phyloP scores from a whole-genome alignment of 2,113 vertebrate genomes.

The Capreolus pygargus region DNA sequence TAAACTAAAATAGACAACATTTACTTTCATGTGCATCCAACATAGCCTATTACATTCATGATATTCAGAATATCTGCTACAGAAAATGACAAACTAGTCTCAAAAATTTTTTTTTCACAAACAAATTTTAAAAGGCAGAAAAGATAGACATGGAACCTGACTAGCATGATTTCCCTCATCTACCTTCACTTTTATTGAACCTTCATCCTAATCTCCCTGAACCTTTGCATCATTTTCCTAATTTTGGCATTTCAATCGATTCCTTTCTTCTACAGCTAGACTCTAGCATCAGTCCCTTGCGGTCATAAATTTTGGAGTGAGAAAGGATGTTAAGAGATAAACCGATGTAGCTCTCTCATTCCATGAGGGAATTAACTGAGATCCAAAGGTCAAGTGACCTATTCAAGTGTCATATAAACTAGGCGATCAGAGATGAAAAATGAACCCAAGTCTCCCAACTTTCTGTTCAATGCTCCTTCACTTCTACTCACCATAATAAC shows the following conservation, averaged over 20 bases:
- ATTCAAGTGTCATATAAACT: background rate
- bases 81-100: background rate
- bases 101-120: background rate
- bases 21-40: background rate
- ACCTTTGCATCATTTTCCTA: background rate
- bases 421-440: background rate
- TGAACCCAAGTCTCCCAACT: background rate
- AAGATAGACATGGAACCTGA: background rate
- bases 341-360: background rate
- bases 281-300: background rate
- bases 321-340: constrained; percentile 12
- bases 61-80: background rate
- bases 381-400: background rate
- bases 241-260: background rate
- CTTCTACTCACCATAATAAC: background rate
- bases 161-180: background rate
- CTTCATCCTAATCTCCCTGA: background rate
- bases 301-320: background rate
- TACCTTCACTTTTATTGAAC: background rate
- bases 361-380: background rate
- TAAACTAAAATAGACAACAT: constrained; percentile 28
- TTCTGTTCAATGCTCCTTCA: background rate
- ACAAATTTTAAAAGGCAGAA: constrained; percentile 4
- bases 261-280: background rate
- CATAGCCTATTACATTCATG: background rate